A percentile compares a stretch with the other conserved stretches of the same genome.
These are phyloP conservation scores for Acronicta psi DNA, from an alignment of 2,888 invertebrate genomes.

Conservation along the genomic window DNA sequence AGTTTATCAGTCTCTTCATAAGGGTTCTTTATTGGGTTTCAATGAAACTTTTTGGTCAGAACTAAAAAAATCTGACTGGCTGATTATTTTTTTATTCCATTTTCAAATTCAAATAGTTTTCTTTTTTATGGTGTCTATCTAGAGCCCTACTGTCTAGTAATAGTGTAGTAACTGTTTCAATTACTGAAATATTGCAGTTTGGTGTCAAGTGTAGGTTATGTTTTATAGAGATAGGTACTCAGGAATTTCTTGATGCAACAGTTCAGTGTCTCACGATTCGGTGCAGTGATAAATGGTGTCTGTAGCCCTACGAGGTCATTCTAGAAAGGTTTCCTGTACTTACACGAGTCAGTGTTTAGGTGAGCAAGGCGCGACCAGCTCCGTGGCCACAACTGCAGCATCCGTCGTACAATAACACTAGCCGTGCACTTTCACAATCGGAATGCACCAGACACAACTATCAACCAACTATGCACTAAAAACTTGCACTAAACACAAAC, in stretches of 20 bases:
- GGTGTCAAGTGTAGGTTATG: slow-evolving; percentile 44
- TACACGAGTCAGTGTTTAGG: slow-evolving; percentile 60
- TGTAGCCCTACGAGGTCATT: slow-evolving; percentile 50
- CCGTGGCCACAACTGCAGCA: slow-evolving; percentile 63
- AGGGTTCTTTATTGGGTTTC: not conserved
- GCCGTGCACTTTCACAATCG: slow-evolving; percentile 80
- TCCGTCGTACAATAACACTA: slow-evolving; percentile 81
- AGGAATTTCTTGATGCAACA: slow-evolving; percentile 27
- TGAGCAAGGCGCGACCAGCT: slow-evolving; percentile 47
- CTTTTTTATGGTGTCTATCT: slow-evolving; percentile 11
- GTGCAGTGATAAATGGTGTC: slow-evolving; percentile 17
- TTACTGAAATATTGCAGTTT: slow-evolving; percentile 38
- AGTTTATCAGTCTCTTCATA: too few species aligned
- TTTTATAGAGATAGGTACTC: slow-evolving; percentile 17
- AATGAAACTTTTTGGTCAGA: slow-evolving; percentile 2
- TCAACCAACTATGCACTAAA: slow-evolving; percentile 77
- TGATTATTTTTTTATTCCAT: slow-evolving; percentile 15
- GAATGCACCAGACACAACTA: slow-evolving; percentile 75
- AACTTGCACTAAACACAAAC: slow-evolving; percentile 71
- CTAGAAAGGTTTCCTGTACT: slow-evolving; percentile 62
- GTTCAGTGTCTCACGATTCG: slow-evolving; percentile 29
- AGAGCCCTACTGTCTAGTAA: too few species aligned
- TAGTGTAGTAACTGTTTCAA: not conserved
- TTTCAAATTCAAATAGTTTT: slow-evolving; percentile 18
- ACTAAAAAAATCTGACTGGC: not conserved